A percentile compares a stretch with the other conserved stretches of the same genome.
phyloP scores from a whole-genome alignment of 2,797 vertebrate species.

The Silurus aristotelis region DNA sequence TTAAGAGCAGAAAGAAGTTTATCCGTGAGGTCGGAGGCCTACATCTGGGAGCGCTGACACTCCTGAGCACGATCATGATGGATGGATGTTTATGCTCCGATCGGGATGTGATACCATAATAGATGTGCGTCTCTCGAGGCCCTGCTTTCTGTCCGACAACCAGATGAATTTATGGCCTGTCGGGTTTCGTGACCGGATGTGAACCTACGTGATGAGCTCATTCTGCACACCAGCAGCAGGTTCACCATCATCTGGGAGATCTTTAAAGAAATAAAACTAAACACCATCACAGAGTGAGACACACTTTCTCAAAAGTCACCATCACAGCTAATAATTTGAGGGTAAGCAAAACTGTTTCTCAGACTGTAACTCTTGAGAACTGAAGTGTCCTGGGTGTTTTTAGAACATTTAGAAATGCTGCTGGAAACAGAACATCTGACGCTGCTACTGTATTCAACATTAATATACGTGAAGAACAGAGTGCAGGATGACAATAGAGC shows the following conservation, averaged over 20 bases:
- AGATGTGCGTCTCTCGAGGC: conserved; percentile 45
- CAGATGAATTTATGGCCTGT: conserved; percentile 50
- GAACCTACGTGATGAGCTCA: conserved; percentile 27
- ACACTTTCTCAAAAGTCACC: neutral
- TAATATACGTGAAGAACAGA: neutral
- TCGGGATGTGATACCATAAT: conserved; percentile 54
- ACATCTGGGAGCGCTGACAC: conserved; percentile 2
- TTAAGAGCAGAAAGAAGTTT: neutral
- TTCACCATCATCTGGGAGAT: neutral
- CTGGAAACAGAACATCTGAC: no score
- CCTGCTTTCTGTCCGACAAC: conserved; percentile 43
- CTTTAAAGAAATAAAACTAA: neutral
- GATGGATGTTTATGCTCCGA: conserved; percentile 51
- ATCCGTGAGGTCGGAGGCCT: neutral
- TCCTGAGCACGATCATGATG: conserved; percentile 39
- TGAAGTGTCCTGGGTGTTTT: neutral
- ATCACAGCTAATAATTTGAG: conserved; percentile 6
- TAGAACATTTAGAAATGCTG: neutral
- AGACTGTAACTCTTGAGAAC: neutral
- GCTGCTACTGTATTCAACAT: neutral
- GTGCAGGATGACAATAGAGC: no score
- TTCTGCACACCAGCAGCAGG: neutral
- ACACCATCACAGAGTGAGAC: neutral
- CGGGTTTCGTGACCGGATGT: conserved; percentile 3
- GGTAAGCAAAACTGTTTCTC: neutral